Conservation (phyloP, 1,140 invertebrate species). For the Platorchestia sp. region DNA sequence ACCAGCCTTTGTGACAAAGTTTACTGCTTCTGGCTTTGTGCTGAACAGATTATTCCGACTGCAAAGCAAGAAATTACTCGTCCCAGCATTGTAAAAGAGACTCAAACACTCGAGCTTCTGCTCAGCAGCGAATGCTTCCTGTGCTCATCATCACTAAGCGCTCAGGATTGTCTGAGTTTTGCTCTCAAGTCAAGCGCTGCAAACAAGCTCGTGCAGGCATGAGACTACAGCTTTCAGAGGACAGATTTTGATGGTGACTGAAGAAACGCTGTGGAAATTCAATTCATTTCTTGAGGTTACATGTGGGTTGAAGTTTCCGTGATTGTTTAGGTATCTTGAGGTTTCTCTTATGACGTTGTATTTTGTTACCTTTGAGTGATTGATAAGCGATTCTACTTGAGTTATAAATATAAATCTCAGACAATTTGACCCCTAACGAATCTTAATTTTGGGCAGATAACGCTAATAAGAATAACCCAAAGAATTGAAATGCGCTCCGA, state of each 20-base stretch:
- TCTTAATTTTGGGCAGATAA: background rate
- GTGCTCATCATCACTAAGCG: background rate
- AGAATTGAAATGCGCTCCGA: too few species aligned
- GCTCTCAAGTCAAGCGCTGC: background rate
- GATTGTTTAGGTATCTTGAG: background rate
- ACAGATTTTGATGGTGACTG: background rate
- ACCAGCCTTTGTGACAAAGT: slow-evolving; percentile 12
- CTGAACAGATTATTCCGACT: background rate
- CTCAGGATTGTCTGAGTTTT: background rate
- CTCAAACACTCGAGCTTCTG: background rate
- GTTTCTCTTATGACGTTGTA: too few species aligned
- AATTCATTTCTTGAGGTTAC: background rate
- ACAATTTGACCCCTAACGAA: background rate
- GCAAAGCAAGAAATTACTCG: background rate
- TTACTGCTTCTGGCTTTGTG: background rate
- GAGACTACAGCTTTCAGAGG: background rate
- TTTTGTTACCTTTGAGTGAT: background rate
- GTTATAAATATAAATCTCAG: background rate
- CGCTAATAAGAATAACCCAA: too few species aligned
- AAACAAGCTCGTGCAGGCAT: background rate
- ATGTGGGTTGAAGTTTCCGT: background rate
- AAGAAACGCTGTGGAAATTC: background rate
- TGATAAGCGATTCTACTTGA: background rate
- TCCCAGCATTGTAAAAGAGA: background rate
- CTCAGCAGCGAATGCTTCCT: background rate